Conservation (phyloP, 2,888 invertebrate genomes). For the Perizoma flavofasciatum region DNA sequence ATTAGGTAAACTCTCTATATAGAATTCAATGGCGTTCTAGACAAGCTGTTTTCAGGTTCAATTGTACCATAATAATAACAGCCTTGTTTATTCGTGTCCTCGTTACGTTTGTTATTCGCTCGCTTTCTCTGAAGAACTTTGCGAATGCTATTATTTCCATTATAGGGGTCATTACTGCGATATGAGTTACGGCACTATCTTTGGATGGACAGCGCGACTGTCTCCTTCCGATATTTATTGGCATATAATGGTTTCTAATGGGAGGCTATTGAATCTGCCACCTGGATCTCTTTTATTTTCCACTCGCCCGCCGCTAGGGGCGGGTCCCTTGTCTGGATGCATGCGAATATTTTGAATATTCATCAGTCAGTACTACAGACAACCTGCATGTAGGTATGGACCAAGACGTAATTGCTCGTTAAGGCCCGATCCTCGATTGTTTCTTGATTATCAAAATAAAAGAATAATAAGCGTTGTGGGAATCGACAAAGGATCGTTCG, state of each 20-base stretch:
- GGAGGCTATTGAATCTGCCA: slow-evolving; percentile 81
- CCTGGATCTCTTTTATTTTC: slow-evolving; percentile 74
- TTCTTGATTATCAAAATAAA: slow-evolving; percentile 77
- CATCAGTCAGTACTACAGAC: slow-evolving; percentile 59
- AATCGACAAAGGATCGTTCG: slow-evolving; percentile 54
- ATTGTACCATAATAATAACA: slow-evolving; percentile 34
- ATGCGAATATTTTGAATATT: slow-evolving; percentile 80
- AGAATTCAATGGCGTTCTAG: slow-evolving; percentile 28
- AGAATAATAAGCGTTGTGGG: slow-evolving; percentile 51
- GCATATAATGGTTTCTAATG: slow-evolving; percentile 81
- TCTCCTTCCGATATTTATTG: slow-evolving; percentile 79
- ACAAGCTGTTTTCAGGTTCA: slow-evolving; percentile 23
- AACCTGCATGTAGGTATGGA: slow-evolving; percentile 62
- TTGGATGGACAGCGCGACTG: slow-evolving; percentile 69
- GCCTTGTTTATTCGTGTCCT: slow-evolving; percentile 33
- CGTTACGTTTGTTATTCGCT: slow-evolving; percentile 42
- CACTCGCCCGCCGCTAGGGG: slow-evolving; percentile 52
- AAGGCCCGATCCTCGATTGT: slow-evolving; percentile 75
- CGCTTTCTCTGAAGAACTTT: slow-evolving; percentile 45
- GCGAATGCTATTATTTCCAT: slow-evolving; percentile 61
- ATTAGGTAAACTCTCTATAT: slow-evolving; percentile 17
- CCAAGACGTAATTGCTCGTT: slow-evolving; percentile 79
- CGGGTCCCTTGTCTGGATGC: slow-evolving; percentile 50
- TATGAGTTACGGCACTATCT: slow-evolving; percentile 72
- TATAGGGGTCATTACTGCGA: slow-evolving; percentile 69